These are phyloP conservation scores for Stigmatopora nigra DNA, from an alignment of 2,113 vertebrate genomes.

Conservation along the genomic window DNA sequence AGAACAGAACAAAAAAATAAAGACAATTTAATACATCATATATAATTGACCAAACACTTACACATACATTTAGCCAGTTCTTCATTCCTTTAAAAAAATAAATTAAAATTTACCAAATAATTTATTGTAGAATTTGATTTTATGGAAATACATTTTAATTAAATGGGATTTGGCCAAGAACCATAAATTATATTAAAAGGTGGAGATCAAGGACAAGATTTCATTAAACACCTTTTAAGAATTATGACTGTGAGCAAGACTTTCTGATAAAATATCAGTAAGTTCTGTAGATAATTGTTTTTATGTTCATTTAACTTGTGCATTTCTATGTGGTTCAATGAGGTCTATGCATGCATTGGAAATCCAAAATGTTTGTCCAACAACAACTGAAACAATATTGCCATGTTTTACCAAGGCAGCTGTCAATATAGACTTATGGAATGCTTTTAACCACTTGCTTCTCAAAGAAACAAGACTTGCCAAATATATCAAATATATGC, in stretches of 20 bases:
- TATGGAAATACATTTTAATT: neutral
- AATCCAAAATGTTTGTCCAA: slow-evolving; percentile 12
- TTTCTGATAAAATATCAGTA: neutral
- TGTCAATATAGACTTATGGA: slow-evolving; percentile 60
- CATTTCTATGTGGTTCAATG: neutral
- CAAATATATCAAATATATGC: slow-evolving; percentile 1
- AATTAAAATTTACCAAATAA: neutral
- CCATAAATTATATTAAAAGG: neutral
- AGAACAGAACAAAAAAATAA: neutral
- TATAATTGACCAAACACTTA: neutral
- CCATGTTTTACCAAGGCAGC: slow-evolving; percentile 41
- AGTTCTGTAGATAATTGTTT: neutral
- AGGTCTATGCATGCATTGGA: neutral
- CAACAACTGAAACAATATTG: neutral
- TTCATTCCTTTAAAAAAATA: too few species aligned
- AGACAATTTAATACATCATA: neutral
- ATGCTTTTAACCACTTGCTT: slow-evolving; percentile 63
- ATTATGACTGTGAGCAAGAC: neutral
- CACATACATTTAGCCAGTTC: too few species aligned
- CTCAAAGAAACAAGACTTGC: slow-evolving; percentile 42
- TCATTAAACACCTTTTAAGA: neutral
- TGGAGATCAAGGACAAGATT: neutral
- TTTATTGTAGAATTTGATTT: neutral
- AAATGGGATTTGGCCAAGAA: neutral
- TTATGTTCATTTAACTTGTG: neutral